Evolutionary conservation across 2,113 vertebrate species (phyloP).

Genomic region (Erythrolamprus reginae): DNA sequence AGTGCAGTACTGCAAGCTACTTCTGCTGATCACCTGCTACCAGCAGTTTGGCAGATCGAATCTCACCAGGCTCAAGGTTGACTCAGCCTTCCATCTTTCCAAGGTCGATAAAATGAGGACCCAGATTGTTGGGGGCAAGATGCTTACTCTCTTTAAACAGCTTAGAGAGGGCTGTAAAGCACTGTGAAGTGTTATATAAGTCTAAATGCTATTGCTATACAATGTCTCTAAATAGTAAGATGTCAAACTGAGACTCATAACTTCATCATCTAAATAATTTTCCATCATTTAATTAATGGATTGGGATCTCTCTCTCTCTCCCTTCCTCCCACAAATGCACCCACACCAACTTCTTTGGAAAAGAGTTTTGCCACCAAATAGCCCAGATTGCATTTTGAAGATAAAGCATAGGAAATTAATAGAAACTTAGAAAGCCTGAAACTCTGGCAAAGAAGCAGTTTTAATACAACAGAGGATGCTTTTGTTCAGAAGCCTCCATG

Average conservation of each 20-base stretch:
- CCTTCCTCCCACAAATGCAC: neutral
- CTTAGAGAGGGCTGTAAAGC: no score
- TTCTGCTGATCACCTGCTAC: no score
- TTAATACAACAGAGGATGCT: neutral
- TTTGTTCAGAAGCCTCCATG: neutral
- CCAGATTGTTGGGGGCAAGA: no score
- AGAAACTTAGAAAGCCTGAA: no score
- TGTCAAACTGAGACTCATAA: neutral
- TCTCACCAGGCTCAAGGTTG: no score
- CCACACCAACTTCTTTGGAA: neutral
- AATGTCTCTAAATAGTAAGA: neutral
- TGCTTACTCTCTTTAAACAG: no score
- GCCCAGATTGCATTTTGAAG: neutral
- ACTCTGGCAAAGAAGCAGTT: neutral
- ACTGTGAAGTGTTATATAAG: no score
- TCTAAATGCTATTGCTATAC: no score
- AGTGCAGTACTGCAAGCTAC: no score
- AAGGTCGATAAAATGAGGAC: no score
- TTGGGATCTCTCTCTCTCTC: neutral
- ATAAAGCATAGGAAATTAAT: neutral
- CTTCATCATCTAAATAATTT: neutral
- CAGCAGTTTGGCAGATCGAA: no score
- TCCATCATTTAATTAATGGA: neutral
- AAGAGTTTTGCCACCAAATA: neutral
- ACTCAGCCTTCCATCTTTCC: no score